A percentile compares a stretch with the other conserved stretches of the same genome.
Conservation (phyloP, 2,113 vertebrate genomes). For the Corythoichthys intestinalis region DNA sequence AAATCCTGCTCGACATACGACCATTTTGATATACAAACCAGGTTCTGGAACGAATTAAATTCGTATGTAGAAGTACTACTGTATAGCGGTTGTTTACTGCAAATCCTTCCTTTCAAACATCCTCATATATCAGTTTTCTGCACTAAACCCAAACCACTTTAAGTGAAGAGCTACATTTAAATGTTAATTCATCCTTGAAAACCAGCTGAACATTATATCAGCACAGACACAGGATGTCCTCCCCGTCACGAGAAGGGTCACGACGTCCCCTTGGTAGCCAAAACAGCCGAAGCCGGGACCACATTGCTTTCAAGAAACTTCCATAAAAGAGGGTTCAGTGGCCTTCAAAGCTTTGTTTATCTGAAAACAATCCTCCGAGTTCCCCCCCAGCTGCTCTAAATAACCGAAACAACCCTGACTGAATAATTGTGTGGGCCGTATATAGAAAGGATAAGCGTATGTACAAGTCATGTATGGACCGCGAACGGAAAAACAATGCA, state of each 20-base stretch:
- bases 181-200: background rate
- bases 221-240: background rate
- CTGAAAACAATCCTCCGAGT: slow-evolving; percentile 37
- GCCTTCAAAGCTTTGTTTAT: slow-evolving; percentile 45
- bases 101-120: too few species aligned
- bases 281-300: slow-evolving; percentile 24
- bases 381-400: slow-evolving; percentile 17
- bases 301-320: slow-evolving; percentile 19
- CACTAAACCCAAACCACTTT: background rate
- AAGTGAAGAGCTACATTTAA: background rate
- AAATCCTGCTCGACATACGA: too few species aligned
- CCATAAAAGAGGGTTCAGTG: slow-evolving; percentile 31
- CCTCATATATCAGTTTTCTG: background rate
- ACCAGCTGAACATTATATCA: background rate
- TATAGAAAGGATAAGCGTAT: background rate
- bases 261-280: slow-evolving; percentile 15
- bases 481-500: slow-evolving; percentile 4
- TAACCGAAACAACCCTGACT: slow-evolving; percentile 29
- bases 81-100: too few species aligned
- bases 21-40: too few species aligned
- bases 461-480: background rate
- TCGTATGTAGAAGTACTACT: too few species aligned
- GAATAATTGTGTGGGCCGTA: background rate
- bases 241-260: slow-evolving; percentile 5
- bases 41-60: too few species aligned